Base-by-base conservation (phyloP, 2,888 invertebrate genomes). In the Drosophila falleni region DNA sequence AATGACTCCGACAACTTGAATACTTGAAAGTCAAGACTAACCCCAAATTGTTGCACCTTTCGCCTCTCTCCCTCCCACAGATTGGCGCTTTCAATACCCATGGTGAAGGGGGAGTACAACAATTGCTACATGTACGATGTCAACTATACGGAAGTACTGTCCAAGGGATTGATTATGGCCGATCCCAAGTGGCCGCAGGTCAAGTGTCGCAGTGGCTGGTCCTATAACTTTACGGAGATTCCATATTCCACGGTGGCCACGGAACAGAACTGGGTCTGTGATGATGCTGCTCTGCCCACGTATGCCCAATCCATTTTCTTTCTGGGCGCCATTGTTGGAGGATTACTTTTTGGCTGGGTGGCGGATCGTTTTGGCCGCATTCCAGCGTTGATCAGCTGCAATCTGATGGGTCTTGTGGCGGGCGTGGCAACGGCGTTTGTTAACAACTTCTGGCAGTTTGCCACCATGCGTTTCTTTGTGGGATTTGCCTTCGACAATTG, bases 401-500 rank as follows among this genome's bases (percentile, higher is more conserved):
- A 97, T 91, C 78, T 96, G 53, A 94, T 96, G 37, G 97, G 97
- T 0, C 96, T 96, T 82, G 86, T 93, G 0, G 95, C 94, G 0
- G 95, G 97, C 0, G 93, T 97, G 3, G 95, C 95, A 0, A 97
- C 97, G 0, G 95, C 96, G 0, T 96, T 96, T 91, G 94, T 95
- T 68, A 92, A 93, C 51, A 95, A 94, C 35, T 97, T 97, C 91
- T 95, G 95, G 95, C 93, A 95, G 1, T 98, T 97, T 91, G 95
- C 96, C 2, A 89, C 96, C 0, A 96, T 97, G 92, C 94, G 97
- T 50, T 97, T 98, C 93, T 94, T 97, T 55, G 96, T 97, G 2
- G 97, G 97, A 6, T 94, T 97, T 90, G 97, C 97, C 2, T 97
- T 97, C 88, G 97, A 97, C 92, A 97, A 97, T 92, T 97, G 97